Evolutionary conservation across 2,888 invertebrate genomes (phyloP).

Genomic region (Drosophila prostipennis): DNA sequence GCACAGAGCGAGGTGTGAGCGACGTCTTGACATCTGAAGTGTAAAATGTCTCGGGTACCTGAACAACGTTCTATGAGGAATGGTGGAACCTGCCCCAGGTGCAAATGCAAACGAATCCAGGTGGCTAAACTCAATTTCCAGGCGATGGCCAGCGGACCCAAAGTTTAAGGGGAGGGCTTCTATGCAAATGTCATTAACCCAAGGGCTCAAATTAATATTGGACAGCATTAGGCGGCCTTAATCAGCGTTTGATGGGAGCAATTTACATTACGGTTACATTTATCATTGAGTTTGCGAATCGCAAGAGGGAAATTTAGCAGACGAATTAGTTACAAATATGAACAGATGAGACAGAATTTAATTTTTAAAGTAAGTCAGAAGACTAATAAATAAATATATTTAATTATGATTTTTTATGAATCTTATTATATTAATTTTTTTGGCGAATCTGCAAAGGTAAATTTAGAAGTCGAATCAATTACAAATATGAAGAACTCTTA

Average conservation of each 20-base stretch:
- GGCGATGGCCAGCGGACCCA: constrained; percentile 20
- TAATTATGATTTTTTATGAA: too few relatives aligned
- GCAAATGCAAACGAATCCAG: constrained; percentile 42
- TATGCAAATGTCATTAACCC: constrained; percentile 45
- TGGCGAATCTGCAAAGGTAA: background rate
- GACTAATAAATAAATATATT: too few relatives aligned
- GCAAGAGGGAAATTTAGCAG: background rate
- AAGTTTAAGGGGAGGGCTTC: background rate
- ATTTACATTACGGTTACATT: background rate
- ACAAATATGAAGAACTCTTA: too few relatives aligned
- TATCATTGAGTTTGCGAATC: background rate
- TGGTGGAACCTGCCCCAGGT: constrained; percentile 4
- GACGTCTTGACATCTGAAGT: constrained; percentile 51
- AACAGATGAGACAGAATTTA: too few relatives aligned
- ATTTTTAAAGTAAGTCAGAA: too few relatives aligned
- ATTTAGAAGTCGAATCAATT: background rate
- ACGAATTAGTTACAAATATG: background rate
- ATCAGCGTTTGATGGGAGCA: constrained; percentile 26
- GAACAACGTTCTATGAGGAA: background rate
- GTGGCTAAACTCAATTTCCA: constrained; percentile 68
- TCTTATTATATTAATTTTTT: too few relatives aligned
- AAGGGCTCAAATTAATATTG: constrained; percentile 31
- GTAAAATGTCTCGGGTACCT: constrained; percentile 19
- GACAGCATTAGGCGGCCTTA: constrained; percentile 12
- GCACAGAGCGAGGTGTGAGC: constrained; percentile 14